phyloP scores from a whole-genome alignment of 2,113 vertebrate genomes.

The Nematolebias whitei region DNA sequence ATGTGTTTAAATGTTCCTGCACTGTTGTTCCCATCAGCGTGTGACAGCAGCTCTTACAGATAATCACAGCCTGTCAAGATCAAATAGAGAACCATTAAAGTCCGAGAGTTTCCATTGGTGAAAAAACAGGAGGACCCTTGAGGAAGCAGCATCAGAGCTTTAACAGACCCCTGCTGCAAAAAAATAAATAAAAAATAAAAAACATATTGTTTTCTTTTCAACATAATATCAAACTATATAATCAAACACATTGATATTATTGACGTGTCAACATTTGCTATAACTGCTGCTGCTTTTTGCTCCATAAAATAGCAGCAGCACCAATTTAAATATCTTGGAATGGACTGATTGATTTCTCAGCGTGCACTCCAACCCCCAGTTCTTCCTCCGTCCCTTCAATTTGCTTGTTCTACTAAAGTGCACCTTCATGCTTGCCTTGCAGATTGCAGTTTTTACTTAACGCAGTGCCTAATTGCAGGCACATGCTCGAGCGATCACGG shows the following conservation, averaged over 20 bases:
- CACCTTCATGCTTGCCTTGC: conserved; percentile 66
- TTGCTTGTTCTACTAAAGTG: conserved; percentile 58
- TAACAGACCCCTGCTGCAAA: conserved; percentile 1
- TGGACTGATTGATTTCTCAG: conserved; percentile 35
- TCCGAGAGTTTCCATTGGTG: background rate
- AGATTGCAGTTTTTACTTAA: conserved; percentile 77
- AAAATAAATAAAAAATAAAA: conserved; percentile 22
- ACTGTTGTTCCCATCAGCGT: conserved; percentile 22
- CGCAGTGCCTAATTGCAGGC: conserved; percentile 68
- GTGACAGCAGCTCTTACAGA: conserved; percentile 40
- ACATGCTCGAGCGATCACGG: conserved; percentile 69
- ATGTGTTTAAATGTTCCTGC: conserved; percentile 19
- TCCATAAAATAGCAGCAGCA: background rate
- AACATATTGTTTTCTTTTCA: conserved; percentile 13
- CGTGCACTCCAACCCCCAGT: too few species aligned
- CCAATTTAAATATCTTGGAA: conserved; percentile 1
- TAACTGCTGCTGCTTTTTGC: background rate
- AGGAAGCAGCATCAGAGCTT: conserved; percentile 1
- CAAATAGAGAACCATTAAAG: conserved; percentile 14
- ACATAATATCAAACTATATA: conserved; percentile 11
- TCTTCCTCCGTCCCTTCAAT: conserved; percentile 33
- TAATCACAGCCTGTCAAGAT: conserved; percentile 28
- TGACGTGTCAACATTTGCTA: background rate
- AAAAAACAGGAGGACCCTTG: conserved; percentile 4
- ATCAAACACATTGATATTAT: conserved; percentile 4